These are phyloP conservation scores for Ectropis crepuscularia DNA, from an alignment of 2,888 invertebrate genomes.

Conservation along the genomic window DNA sequence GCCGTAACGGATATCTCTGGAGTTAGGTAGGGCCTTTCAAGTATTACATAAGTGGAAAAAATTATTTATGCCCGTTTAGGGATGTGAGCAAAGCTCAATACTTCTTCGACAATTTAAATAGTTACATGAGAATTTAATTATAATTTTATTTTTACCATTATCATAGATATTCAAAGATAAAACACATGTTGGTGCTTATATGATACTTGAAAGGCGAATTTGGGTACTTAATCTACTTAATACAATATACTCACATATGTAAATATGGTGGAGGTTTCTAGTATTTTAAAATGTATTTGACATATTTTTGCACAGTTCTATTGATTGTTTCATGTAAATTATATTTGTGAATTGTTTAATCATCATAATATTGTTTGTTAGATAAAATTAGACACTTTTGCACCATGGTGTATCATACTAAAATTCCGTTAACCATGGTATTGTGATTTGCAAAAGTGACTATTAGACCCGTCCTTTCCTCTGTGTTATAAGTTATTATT, in stretches of 20 bases:
- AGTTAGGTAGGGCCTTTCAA: too few relatives aligned
- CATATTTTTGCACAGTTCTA: conserved; percentile 36
- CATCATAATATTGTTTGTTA: conserved; percentile 24
- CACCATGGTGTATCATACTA: conserved; percentile 14
- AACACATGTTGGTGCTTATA: too few relatives aligned
- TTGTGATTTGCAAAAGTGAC: conserved; percentile 32
- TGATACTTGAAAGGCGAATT: too few relatives aligned
- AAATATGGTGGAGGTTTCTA: conserved; percentile 40
- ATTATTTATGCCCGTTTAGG: too few relatives aligned
- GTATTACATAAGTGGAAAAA: too few relatives aligned
- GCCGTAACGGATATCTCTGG: not conserved
- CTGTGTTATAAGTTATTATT: conserved; percentile 35
- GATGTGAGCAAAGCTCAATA: too few relatives aligned
- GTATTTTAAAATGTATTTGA: conserved; percentile 27
- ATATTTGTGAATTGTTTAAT: conserved; percentile 24
- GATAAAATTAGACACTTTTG: conserved; percentile 33
- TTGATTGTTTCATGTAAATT: conserved; percentile 32
- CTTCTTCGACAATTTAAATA: too few relatives aligned
- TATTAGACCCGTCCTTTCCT: conserved; percentile 40
- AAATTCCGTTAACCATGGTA: conserved; percentile 13
- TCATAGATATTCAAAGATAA: too few relatives aligned
- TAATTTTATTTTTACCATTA: too few relatives aligned
- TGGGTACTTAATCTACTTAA: conserved; percentile 66
- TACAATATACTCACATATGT: conserved; percentile 37
- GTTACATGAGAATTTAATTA: too few relatives aligned